Evolutionary conservation across 2,888 invertebrate genomes (phyloP).

Genomic region (Cantharis lateralis): DNA sequence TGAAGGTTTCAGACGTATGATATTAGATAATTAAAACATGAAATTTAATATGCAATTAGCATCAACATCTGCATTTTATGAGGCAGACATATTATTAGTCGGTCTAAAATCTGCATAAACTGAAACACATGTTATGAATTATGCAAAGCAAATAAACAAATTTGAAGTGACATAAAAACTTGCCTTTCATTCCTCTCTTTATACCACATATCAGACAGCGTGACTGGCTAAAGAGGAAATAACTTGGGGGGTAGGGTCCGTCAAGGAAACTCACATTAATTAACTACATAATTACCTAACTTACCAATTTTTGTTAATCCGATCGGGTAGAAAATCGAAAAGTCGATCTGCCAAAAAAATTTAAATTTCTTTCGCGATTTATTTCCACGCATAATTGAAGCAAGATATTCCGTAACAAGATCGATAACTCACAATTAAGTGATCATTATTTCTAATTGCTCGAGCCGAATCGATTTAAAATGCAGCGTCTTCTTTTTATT

Average conservation of each 20-base stretch:
- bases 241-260: background rate
- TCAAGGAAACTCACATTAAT: background rate
- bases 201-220: slow-evolving; percentile 19
- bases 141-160: slow-evolving; percentile 36
- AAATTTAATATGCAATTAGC: slow-evolving; percentile 45
- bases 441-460: slow-evolving; percentile 56
- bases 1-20: slow-evolving; percentile 20
- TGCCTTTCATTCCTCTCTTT: slow-evolving; percentile 16
- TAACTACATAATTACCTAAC: background rate
- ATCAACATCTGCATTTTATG: slow-evolving; percentile 41
- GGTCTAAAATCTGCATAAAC: slow-evolving; percentile 27
- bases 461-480: slow-evolving; percentile 50
- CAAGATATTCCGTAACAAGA: slow-evolving; percentile 53
- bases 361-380: background rate
- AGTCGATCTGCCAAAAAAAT: background rate
- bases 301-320: background rate
- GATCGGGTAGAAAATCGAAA: background rate
- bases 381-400: slow-evolving; percentile 47
- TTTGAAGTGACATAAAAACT: slow-evolving; percentile 33
- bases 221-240: slow-evolving; percentile 19
- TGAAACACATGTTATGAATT: slow-evolving; percentile 34
- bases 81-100: slow-evolving; percentile 37
- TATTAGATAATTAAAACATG: slow-evolving; percentile 29
- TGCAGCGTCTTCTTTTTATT: slow-evolving; percentile 43
- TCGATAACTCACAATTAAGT: slow-evolving; percentile 57